Base-by-base conservation (phyloP, 2,888 invertebrate genomes). In the Athripsodes cinereus region DNA sequence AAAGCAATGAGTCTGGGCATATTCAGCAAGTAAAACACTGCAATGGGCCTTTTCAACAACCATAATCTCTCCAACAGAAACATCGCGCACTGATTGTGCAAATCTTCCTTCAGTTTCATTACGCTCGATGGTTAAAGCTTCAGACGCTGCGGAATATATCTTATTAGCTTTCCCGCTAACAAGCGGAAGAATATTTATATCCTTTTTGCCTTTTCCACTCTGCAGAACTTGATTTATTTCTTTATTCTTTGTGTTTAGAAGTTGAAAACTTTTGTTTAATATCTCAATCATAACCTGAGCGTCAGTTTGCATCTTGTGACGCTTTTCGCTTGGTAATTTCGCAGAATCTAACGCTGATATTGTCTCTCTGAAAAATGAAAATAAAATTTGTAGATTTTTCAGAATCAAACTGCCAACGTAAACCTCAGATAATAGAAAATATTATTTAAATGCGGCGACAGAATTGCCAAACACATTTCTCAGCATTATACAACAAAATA, bases 41-140 rank as follows among this genome's bases (percentile, higher is more conserved):
- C 87, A 86, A 66, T 86, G 83, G 1, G 93, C 85, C 62, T 81
- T 81, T 69, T 93, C 92, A 8, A 86, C 76, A 0, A 89, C 71
- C 57, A 93, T 69, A 53, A 86, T 78, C 66, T 90, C 87, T 0
- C 92, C 92, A 2, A 86, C 82, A 62, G 79, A 74, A 10, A 93
- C 85, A 66, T 88, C 81, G 58, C 80, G 78, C 0, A 78, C 77
- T 0, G 92, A 90, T 26, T 81, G 78, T 0, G 88, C 91, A 69
- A 82, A 90, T 66, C 92, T 79, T 0, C 93, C 93, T 67, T 81
- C 80, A 2, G 73, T 69, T 19, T 78, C 75, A 55, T 82, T 83
- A 59, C 81, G 78, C 53, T 81, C 82, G 61, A 91, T 82, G 56
- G 79, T 76, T 2, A 92, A 77, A 1, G 83, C 78, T 3, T 81